Evolutionary conservation across 1,140 invertebrate genomes (phyloP).

Genomic region (Caenorhabditis brenneri): DNA sequence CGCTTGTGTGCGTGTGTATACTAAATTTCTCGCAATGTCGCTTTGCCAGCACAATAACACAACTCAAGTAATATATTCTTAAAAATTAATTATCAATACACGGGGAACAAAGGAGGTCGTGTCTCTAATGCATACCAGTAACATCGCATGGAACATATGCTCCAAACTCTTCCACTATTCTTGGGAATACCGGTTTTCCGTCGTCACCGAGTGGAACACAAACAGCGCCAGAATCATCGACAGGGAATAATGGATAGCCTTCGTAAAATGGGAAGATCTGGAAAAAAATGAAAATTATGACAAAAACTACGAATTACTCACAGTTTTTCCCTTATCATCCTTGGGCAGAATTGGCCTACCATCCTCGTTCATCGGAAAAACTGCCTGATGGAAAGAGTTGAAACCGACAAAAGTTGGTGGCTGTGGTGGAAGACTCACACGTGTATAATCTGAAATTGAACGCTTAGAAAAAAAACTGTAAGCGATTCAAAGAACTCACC

Average conservation of each 20-base stretch:
- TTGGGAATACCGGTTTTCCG: slow-evolving; percentile 15
- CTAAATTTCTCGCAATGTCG: no score
- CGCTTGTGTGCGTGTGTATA: no score
- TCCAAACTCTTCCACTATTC: slow-evolving; percentile 13
- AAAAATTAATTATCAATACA: no score
- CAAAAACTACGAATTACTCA: background rate
- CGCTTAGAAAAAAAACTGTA: background rate
- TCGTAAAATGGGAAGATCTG: slow-evolving; percentile 27
- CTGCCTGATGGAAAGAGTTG: slow-evolving; percentile 13
- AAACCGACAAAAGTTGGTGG: slow-evolving; percentile 1
- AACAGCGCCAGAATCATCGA: slow-evolving; percentile 3
- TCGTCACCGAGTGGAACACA: slow-evolving; percentile 15
- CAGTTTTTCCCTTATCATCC: slow-evolving; percentile 26
- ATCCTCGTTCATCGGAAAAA: slow-evolving; percentile 19
- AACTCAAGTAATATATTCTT: no score
- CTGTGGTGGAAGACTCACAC: background rate
- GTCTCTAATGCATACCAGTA: background rate
- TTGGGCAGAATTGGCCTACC: background rate
- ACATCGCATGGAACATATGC: slow-evolving; percentile 17
- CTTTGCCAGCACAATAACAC: no score
- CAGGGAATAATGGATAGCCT: slow-evolving; percentile 17
- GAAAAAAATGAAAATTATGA: background rate
- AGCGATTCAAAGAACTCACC: background rate
- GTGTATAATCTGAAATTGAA: slow-evolving; percentile 17
- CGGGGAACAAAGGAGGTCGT: no score